Evolutionary conservation across 1,140 invertebrate genomes (phyloP).

Genomic region (Antheraea pernyi): DNA sequence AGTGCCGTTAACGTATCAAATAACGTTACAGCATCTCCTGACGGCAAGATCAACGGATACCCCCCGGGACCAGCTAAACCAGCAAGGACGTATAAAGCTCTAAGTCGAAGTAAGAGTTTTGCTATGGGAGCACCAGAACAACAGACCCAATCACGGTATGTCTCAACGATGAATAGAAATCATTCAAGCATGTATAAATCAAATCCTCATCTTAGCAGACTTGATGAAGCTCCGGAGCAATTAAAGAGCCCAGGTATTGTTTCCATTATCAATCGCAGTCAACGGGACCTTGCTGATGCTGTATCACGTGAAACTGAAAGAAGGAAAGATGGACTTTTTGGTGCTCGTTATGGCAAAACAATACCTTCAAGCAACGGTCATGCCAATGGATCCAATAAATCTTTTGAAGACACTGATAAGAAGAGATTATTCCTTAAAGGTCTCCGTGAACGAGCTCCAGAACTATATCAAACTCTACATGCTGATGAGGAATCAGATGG

Average conservation of each 20-base stretch:
- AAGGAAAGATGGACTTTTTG: constrained; percentile 74
- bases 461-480: constrained; percentile 86
- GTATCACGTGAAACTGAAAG: constrained; percentile 72
- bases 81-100: constrained; percentile 86
- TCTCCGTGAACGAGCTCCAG: constrained; percentile 86
- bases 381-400: constrained; percentile 66
- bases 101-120: constrained; percentile 91
- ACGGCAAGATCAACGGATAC: constrained; percentile 71
- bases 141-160: constrained; percentile 67
- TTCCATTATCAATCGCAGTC: constrained; percentile 89
- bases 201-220: constrained; percentile 85
- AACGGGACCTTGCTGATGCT: constrained; percentile 84
- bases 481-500: constrained; percentile 80
- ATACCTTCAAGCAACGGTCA: constrained; percentile 71
- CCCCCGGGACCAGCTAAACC: constrained; percentile 84
- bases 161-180: constrained; percentile 67
- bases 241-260: constrained; percentile 91
- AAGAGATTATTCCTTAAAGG: constrained; percentile 86
- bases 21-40: constrained; percentile 80
- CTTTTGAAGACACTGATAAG: constrained; percentile 80
- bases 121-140: constrained; percentile 84
- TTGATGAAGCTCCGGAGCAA: constrained; percentile 85
- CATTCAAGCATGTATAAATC: constrained; percentile 84
- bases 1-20: constrained; percentile 89
- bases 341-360: constrained; percentile 79